phyloP scores from a whole-genome alignment of 1,140 invertebrate species.

The Zaprionus tsacasi region DNA sequence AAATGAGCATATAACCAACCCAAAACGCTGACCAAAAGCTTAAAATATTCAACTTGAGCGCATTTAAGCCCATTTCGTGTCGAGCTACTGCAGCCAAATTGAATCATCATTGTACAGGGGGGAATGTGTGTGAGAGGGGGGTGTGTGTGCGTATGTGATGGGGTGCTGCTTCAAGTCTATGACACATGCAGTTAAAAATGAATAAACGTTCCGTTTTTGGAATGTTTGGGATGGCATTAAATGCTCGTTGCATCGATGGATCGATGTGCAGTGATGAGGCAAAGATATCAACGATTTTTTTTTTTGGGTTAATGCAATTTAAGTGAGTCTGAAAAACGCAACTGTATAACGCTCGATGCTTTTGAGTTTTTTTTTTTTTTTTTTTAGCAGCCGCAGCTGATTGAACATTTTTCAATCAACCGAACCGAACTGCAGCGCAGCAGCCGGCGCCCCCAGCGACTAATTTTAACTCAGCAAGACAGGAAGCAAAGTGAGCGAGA shows the following conservation, averaged over 20 bases:
- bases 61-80: conserved; percentile 60
- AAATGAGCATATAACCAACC: conserved; percentile 62
- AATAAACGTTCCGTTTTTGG: conserved; percentile 48
- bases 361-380: conserved; percentile 4
- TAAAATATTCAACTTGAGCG: conserved; percentile 62
- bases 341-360: conserved; percentile 9
- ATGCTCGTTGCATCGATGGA: conserved; percentile 61
- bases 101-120: conserved; percentile 68
- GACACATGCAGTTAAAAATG: conserved; percentile 72
- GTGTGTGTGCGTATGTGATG: not conserved
- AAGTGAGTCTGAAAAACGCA: conserved; percentile 51
- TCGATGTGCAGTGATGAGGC: conserved; percentile 60
- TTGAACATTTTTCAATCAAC: conserved; percentile 63
- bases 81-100: conserved; percentile 67
- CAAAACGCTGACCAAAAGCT: conserved; percentile 59
- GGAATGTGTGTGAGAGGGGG: not conserved
- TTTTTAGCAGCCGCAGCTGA: conserved; percentile 22
- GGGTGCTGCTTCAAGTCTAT: conserved; percentile 29
- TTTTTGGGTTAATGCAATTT: conserved; percentile 73
- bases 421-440: conserved; percentile 35
- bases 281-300: conserved; percentile 53
- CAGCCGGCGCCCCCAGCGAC: conserved; percentile 46
- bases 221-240: conserved; percentile 58
- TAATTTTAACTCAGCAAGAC: conserved; percentile 38
- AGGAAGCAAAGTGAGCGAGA: not conserved